Percentiles rank a stretch among this genome's conserved stretches.
Conservation (phyloP, 2,797 vertebrate genomes). For the Ptychadena robeensis region DNA sequence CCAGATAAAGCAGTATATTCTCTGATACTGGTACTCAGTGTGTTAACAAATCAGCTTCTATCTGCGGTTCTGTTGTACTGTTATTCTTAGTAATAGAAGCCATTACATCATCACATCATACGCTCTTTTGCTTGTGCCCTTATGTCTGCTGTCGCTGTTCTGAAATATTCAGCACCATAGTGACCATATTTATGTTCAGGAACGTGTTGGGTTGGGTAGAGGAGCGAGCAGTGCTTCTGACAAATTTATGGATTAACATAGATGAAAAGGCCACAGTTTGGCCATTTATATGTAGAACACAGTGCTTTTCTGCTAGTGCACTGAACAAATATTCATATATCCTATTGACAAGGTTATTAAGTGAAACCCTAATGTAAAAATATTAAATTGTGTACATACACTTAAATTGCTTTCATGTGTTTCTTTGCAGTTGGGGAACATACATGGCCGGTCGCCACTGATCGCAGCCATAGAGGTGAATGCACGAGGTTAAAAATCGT, state of each 20-base stretch:
- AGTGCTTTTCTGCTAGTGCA: not conserved
- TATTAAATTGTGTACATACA: too few relatives aligned
- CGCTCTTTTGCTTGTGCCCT: conserved; percentile 4
- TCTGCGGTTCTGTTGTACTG: not conserved
- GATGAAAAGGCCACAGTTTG: not conserved
- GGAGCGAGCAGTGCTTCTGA: not conserved
- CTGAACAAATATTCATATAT: too few relatives aligned
- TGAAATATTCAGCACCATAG: conserved; percentile 16
- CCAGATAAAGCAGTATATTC: not conserved
- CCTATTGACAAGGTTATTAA: not conserved
- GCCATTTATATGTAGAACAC: not conserved
- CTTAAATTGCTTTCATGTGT: too few relatives aligned
- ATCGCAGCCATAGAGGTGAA: too few relatives aligned
- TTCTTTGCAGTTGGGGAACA: too few relatives aligned
- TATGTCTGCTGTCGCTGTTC: conserved; percentile 13
- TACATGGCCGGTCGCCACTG: too few relatives aligned
- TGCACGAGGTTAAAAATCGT: too few relatives aligned
- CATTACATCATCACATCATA: conserved; percentile 26
- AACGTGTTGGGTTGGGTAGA: too few relatives aligned
- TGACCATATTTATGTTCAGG: not conserved
- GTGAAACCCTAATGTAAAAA: too few relatives aligned
- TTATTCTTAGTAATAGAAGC: conserved; percentile 30
- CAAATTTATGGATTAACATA: not conserved
- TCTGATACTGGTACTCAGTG: not conserved
- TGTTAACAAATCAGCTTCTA: not conserved